These are phyloP conservation scores for Tetheella fluctuosa DNA, from an alignment of 2,888 invertebrate species.

Conservation along the genomic window DNA sequence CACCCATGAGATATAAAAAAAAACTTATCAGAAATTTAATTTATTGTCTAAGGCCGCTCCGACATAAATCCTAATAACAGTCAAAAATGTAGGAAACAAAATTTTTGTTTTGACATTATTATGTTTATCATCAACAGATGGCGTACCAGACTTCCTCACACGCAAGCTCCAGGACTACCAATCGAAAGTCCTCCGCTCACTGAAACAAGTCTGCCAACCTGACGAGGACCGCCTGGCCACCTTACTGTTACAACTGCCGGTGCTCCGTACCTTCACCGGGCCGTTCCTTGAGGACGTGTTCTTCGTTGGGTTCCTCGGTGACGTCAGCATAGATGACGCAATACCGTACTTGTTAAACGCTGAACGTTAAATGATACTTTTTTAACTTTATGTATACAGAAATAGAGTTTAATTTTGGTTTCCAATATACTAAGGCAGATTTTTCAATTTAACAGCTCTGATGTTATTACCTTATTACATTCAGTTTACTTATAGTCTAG, in stretches of 20 bases:
- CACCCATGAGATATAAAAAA: too few relatives aligned
- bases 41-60: too few relatives aligned
- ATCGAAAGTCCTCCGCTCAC: slow-evolving; percentile 76
- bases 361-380: slow-evolving; percentile 41
- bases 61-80: too few relatives aligned
- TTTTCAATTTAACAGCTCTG: too few relatives aligned
- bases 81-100: too few relatives aligned
- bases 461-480: slow-evolving; percentile 11
- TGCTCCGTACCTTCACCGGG: slow-evolving; percentile 88
- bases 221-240: slow-evolving; percentile 82
- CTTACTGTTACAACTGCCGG: slow-evolving; percentile 88
- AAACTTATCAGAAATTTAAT: too few relatives aligned
- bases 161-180: slow-evolving; percentile 81
- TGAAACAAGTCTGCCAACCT: slow-evolving; percentile 53
- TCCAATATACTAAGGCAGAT: too few relatives aligned
- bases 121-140: slow-evolving; percentile 57
- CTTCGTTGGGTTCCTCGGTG: slow-evolving; percentile 95
- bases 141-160: slow-evolving; percentile 74
- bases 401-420: too few relatives aligned
- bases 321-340: slow-evolving; percentile 97
- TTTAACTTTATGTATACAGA: too few relatives aligned
- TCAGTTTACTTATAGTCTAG: slow-evolving; percentile 1
- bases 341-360: slow-evolving; percentile 94
- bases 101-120: too few relatives aligned
- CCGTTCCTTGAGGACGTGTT: slow-evolving; percentile 94